Evolutionary conservation across 2,113 vertebrate genomes (phyloP).

Genomic region (Quiscalus mexicanus): DNA sequence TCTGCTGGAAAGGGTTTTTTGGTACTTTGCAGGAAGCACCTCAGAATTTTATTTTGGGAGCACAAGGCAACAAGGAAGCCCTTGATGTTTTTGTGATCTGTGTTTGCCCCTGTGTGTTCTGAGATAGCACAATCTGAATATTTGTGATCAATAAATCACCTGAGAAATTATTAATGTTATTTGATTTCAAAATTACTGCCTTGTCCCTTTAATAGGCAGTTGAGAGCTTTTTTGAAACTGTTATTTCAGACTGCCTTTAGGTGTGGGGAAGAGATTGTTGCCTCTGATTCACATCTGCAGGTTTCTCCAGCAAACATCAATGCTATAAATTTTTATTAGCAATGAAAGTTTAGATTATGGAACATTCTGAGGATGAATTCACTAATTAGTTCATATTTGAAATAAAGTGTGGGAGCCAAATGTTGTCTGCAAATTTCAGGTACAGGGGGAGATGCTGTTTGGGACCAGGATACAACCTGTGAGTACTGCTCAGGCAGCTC

Average conservation of each 20-base stretch:
- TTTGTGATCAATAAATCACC: background rate
- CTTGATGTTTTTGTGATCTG: background rate
- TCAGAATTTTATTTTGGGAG: background rate
- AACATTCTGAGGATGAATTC: background rate
- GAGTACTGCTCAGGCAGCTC: background rate
- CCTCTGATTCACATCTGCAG: background rate
- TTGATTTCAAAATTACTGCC: background rate
- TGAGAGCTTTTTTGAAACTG: background rate
- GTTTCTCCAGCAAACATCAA: background rate
- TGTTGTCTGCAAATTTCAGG: background rate
- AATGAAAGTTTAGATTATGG: background rate
- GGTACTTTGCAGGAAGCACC: background rate
- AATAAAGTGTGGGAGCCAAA: background rate
- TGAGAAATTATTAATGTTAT: background rate
- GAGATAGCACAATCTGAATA: background rate
- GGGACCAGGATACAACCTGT: rapidly evolving
- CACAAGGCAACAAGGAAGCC: background rate
- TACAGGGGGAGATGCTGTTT: background rate
- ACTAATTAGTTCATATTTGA: background rate
- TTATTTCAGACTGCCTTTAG: background rate
- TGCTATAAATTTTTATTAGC: background rate
- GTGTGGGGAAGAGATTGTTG: background rate
- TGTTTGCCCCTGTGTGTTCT: background rate
- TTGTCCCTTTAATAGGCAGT: background rate
- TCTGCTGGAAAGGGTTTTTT: background rate